These are phyloP conservation scores for Eidolon helvum DNA, from an alignment of 2,113 vertebrate genomes.

Conservation along the genomic window DNA sequence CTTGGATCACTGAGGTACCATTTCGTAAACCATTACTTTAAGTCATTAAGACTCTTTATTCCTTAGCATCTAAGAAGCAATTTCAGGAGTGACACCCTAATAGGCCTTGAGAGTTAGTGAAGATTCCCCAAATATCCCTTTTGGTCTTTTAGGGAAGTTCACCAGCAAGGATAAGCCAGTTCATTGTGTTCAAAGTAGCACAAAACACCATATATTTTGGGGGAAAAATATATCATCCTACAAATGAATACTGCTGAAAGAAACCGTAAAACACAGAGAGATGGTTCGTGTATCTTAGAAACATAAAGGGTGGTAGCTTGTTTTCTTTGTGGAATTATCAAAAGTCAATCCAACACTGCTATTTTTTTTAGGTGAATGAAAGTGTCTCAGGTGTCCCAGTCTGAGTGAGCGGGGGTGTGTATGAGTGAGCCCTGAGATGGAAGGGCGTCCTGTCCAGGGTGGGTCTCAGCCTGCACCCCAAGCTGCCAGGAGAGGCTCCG, in stretches of 20 bases:
- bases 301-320: background rate
- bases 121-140: background rate
- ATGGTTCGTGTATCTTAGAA: slow-evolving; percentile 6
- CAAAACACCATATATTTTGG: background rate
- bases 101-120: background rate
- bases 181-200: background rate
- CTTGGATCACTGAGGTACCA: background rate
- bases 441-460: no score
- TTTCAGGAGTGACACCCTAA: background rate
- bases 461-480: no score
- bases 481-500: no score
- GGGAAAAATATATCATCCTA: slow-evolving; percentile 4
- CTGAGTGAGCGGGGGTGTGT: no score
- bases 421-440: no score
- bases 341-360: background rate
- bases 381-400: no score
- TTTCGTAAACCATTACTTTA: background rate
- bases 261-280: slow-evolving; percentile 15
- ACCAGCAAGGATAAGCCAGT: background rate
- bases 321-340: slow-evolving; percentile 30
- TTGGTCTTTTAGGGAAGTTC: background rate
- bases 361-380: background rate
- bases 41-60: background rate
- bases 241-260: background rate
- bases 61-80: background rate